phyloP scores from a whole-genome alignment of 2,888 invertebrate genomes.

The Tachina fera region DNA sequence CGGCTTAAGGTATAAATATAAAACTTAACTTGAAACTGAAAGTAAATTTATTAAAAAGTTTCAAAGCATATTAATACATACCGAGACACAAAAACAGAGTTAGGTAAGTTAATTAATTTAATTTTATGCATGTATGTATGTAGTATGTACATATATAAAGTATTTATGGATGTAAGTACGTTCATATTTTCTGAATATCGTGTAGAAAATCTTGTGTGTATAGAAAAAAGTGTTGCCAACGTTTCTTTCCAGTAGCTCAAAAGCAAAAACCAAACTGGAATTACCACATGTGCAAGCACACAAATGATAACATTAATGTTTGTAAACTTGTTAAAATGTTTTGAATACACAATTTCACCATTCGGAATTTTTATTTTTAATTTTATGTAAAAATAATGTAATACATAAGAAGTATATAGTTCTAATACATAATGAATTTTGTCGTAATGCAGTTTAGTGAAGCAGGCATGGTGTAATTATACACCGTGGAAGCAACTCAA shows the following conservation, averaged over 20 bases:
- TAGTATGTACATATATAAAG: slow-evolving; percentile 15
- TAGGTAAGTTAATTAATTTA: slow-evolving; percentile 65
- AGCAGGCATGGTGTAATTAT: too few species aligned
- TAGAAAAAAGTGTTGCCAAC: slow-evolving; percentile 61
- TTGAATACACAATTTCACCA: not conserved
- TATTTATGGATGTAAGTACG: not conserved
- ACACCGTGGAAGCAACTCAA: too few species aligned
- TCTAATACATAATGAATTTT: too few species aligned
- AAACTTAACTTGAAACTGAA: slow-evolving; percentile 11
- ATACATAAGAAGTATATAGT: too few species aligned
- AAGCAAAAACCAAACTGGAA: not conserved
- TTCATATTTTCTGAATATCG: not conserved
- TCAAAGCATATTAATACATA: slow-evolving; percentile 31
- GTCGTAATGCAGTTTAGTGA: too few species aligned
- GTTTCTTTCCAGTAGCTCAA: not conserved
- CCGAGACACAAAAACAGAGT: slow-evolving; percentile 15
- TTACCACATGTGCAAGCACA: slow-evolving; percentile 21
- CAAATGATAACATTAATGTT: not conserved
- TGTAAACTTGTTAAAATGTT: not conserved
- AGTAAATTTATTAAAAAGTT: slow-evolving; percentile 41
- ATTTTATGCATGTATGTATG: not conserved
- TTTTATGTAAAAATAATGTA: too few species aligned
- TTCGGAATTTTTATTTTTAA: too few species aligned
- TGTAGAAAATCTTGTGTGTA: slow-evolving; percentile 39
- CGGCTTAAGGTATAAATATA: slow-evolving; percentile 69